Evolutionary conservation across 30 jellyfish, hydroid and myxozoan species (phyloP), one percentile per base, ranked within the genome.

Genomic region (Hydractinia echinata): DNA sequence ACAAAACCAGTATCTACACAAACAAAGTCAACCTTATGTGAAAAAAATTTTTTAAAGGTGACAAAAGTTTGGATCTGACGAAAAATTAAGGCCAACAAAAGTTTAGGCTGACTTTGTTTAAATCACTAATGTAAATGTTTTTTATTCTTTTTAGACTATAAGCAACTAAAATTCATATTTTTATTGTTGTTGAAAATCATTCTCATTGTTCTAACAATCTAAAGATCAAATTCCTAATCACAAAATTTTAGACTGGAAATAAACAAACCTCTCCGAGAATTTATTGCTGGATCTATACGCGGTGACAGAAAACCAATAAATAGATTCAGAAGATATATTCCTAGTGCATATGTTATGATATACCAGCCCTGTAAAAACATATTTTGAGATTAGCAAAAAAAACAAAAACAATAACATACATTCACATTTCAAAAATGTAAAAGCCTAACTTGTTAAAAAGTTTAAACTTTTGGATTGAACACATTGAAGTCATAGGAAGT

Each of bases 301-400:
- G 99, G 99, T 20, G 97, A 73, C 61, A 95, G 87, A 69, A 95
- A 95, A 21, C 99, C 99, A 95, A 95, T 95, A 87, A 95, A 89
- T 15, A 95, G 77, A 86, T 95, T 95, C 67, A 95, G 78, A 5
- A 89, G 82, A 74, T 88, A 95, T 58, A 95, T 89, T 18, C 99
- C 97, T 55, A 95, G 88, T 50, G 97, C 97, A 83, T 95, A 95
- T 72, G 97, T 95, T n/a, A 95, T 85, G 77, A 95, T 90, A 79
- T 89, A 95, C 96, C 96, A 95, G 52, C 99, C 99, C 99, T 94
- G 72, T 7, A 58, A 79, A 56, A 20, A 66, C 44, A 30, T 30
- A 0, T 30, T 30, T 30, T 2, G 44, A 30, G 44, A 30, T 30
- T 30, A 30, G 44, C 44, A 30, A 30, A 30, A 30, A 30, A 30